phyloP scores from a whole-genome alignment of 2,113 vertebrate genomes.

The Caranx ignobilis region DNA sequence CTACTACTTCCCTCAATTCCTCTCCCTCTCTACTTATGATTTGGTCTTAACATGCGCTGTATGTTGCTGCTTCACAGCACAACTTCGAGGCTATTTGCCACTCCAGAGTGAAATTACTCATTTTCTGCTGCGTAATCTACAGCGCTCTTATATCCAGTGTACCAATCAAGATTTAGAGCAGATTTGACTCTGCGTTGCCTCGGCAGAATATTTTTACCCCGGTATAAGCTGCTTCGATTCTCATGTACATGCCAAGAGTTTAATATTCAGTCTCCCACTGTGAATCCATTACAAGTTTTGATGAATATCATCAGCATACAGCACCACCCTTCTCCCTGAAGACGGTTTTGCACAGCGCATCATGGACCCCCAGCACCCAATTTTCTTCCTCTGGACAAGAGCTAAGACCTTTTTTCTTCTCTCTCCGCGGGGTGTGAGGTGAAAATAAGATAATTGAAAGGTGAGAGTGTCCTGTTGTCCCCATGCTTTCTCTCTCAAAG shows the following conservation, averaged over 20 bases:
- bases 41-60: slow-evolving; percentile 5
- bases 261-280: slow-evolving; percentile 36
- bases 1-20: neutral
- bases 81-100: slow-evolving; percentile 7
- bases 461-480: slow-evolving; percentile 11
- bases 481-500: slow-evolving; percentile 22
- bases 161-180: slow-evolving; percentile 39
- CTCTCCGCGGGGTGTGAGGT: slow-evolving; percentile 21
- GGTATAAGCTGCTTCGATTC: slow-evolving; percentile 18
- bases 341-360: slow-evolving; percentile 25
- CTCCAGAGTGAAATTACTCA: slow-evolving; percentile 22
- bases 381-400: slow-evolving; percentile 7
- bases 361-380: slow-evolving; percentile 7
- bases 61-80: slow-evolving; percentile 14
- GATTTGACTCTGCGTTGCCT: slow-evolving; percentile 34
- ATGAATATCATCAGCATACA: slow-evolving; percentile 49
- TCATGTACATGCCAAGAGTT: slow-evolving; percentile 17
- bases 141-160: slow-evolving; percentile 12
- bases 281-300: slow-evolving; percentile 58
- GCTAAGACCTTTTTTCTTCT: slow-evolving; percentile 8
- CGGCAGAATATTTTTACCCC: slow-evolving; percentile 26
- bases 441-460: slow-evolving; percentile 56
- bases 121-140: slow-evolving; percentile 38
- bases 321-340: neutral
- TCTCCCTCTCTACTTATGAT: neutral